phyloP scores from a whole-genome alignment of 2,888 invertebrate species.

The Diaprepes abbreviatus region DNA sequence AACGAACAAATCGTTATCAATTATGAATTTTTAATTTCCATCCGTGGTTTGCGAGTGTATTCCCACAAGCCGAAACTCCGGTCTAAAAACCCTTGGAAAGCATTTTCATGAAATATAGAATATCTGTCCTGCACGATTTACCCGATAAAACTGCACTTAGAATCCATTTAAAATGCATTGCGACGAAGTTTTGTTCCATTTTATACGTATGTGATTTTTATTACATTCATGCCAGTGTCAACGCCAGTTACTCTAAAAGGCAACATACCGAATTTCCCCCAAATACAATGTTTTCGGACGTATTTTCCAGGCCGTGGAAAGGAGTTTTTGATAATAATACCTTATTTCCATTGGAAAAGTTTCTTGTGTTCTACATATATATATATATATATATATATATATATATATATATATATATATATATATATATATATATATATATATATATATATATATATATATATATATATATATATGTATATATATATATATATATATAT shows the following conservation, averaged over 20 bases:
- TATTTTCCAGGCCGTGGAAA: neutral
- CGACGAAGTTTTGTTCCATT: constrained; percentile 17
- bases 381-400: no score
- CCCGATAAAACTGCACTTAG: neutral
- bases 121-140: neutral
- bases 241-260: constrained; percentile 64
- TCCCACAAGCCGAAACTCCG: no score
- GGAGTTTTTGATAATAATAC: constrained; percentile 1
- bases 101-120: neutral
- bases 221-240: constrained; percentile 66
- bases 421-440: no score
- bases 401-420: no score
- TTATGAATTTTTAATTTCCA: no score
- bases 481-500: no score
- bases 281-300: constrained; percentile 16
- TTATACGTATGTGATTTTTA: constrained; percentile 56
- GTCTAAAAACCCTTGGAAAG: neutral
- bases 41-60: no score
- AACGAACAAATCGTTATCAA: no score
- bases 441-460: no score
- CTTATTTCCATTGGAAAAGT: no score
- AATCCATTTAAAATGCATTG: constrained; percentile 9
- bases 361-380: no score
- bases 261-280: constrained; percentile 59
- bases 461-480: no score